These are phyloP conservation scores for Athalia cordata DNA, from an alignment of 2,888 invertebrate genomes.

Conservation along the genomic window DNA sequence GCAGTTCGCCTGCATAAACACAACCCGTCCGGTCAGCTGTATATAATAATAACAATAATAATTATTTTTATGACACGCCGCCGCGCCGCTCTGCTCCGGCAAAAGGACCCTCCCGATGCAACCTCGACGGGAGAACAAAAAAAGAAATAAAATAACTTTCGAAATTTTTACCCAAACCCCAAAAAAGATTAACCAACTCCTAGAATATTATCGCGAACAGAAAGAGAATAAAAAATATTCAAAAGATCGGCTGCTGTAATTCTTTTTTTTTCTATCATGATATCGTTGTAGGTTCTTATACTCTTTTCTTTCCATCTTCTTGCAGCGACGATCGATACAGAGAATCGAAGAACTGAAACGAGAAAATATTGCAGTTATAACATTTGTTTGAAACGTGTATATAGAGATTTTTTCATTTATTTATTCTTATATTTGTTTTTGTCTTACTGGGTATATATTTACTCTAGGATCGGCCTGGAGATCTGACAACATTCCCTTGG, in stretches of 20 bases:
- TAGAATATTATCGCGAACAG: too few species aligned
- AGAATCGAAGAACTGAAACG: too few species aligned
- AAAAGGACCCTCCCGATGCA: conserved; percentile 16
- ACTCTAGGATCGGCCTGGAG: conserved; percentile 23
- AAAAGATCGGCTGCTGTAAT: too few species aligned
- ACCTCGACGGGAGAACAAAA: neutral
- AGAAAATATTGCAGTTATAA: neutral
- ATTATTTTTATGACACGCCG: conserved; percentile 45
- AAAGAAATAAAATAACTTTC: neutral
- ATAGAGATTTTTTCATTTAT: neutral
- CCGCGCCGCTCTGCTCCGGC: neutral
- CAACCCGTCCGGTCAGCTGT: conserved; percentile 45
- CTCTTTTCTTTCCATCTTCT: too few species aligned
- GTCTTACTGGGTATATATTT: neutral
- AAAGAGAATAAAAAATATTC: too few species aligned
- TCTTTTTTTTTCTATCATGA: too few species aligned
- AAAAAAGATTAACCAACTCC: too few species aligned
- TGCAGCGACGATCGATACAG: too few species aligned
- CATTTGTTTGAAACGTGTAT: neutral
- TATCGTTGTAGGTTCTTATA: too few species aligned
- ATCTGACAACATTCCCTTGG: conserved; percentile 31
- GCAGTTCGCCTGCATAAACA: conserved; percentile 41
- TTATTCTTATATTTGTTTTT: neutral
- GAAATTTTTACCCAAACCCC: neutral
- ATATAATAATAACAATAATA: conserved; percentile 47